phyloP scores from a whole-genome alignment of 2,113 vertebrate genomes.

The Xenopus borealis region DNA sequence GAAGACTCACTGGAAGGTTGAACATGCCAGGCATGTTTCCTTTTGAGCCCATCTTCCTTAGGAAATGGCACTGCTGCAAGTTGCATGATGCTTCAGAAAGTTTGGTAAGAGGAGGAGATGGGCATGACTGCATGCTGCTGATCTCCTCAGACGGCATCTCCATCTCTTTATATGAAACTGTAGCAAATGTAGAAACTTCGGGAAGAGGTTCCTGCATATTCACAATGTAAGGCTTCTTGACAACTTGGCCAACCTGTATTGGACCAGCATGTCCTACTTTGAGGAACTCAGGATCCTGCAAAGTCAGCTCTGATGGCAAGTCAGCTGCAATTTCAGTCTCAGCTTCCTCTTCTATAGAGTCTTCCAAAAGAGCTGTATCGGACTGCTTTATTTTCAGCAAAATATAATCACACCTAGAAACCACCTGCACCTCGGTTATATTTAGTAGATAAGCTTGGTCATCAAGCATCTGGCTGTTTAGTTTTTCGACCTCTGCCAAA shows the following conservation, averaged over 20 bases:
- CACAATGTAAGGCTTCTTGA: constrained; percentile 76
- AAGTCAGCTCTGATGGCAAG: constrained; percentile 75
- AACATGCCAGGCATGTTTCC: constrained; percentile 90
- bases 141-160: constrained; percentile 73
- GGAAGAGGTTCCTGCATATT: constrained; percentile 73
- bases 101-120: constrained; percentile 72
- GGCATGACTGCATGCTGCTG: constrained; percentile 58
- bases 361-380: constrained; percentile 83
- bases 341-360: constrained; percentile 78
- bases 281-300: constrained; percentile 86
- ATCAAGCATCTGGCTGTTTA: constrained; percentile 84
- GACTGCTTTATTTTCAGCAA: constrained; percentile 89
- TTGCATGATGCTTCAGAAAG: constrained; percentile 58
- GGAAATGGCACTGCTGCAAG: constrained; percentile 83
- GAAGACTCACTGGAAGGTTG: constrained; percentile 89
- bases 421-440: constrained; percentile 89
- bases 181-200: constrained; percentile 35
- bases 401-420: constrained; percentile 93
- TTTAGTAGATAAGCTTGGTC: constrained; percentile 91
- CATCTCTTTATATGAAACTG: constrained; percentile 69
- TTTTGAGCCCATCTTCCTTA: constrained; percentile 95
- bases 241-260: constrained; percentile 80
- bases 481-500: constrained; percentile 84
- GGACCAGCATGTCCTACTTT: constrained; percentile 76
- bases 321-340: constrained; percentile 76